Base-by-base conservation (phyloP, 1,140 invertebrate species). In the Cotesia chilonis region DNA sequence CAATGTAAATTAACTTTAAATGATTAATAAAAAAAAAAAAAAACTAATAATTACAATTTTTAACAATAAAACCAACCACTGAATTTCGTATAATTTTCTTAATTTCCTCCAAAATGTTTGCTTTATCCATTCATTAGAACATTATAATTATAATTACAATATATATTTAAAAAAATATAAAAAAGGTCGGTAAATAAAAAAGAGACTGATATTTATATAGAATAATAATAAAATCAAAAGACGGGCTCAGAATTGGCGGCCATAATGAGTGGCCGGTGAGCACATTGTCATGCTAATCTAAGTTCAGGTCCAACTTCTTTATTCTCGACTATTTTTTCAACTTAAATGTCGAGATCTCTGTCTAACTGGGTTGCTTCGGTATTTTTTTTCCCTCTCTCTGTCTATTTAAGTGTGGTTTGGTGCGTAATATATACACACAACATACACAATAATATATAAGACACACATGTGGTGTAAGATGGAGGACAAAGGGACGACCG, bases 241-340 rank as follows among this genome's bases (percentile, higher is more conserved):
- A 36, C 9, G 14, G 67, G 74, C 67, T 69, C 61, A 73, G 75
- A 79, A 80, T 76, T 67, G 71, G 76, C 78, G 70, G 72, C 74
- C 80, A 83, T 85, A 85, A 84, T 83, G 83, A 85, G 83, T 83
- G 83, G 79, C 80, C 78, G 77, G 82, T 82, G 78, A 78, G 77
- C 77, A 81, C 78, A 85, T 85, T 85, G 83, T 85, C 82, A 85
- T 85, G 82, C 83, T 85, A 85, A 84, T 85, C 78, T 79, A 74
- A 67, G 70, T 60, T 54, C 75, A 73, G 77, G 76, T 79, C 78
- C 77, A 76, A 71, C 61, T 63, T 20, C 12, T 37, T 71, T 51
- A 68, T 70, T 72, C 75, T 78, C 28, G 28, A 78, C 71, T 76
- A 64, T 68, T 59, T 72, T 36, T 65, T 28, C 55, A 51, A 73